Conservation (phyloP, 2,797 vertebrate genomes). For the Acipenser oxyrinchus region DNA sequence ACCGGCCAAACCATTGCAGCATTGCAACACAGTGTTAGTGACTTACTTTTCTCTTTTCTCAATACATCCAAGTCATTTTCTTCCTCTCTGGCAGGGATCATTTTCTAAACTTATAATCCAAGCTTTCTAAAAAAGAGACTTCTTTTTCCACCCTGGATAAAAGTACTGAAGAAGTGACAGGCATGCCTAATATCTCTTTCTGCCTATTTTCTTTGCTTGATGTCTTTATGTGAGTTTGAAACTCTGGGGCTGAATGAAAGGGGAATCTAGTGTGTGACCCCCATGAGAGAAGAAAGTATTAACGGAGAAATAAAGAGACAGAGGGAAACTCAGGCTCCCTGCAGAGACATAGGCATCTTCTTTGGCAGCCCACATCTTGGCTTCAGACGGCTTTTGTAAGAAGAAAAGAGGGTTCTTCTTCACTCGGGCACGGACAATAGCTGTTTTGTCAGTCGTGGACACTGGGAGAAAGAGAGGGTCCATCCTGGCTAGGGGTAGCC, state of each 20-base stretch:
- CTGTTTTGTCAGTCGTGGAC: conserved; percentile 78
- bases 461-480: conserved; percentile 77
- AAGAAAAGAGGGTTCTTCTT: conserved; percentile 83
- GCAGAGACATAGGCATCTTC: conserved; percentile 75
- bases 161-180: conserved; percentile 82
- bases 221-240: conserved; percentile 95
- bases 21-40: conserved; percentile 21
- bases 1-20: conserved; percentile 34
- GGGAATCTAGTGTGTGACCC: conserved; percentile 74
- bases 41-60: conserved; percentile 18
- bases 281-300: conserved; percentile 75
- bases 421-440: conserved; percentile 80
- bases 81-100: conserved; percentile 54
- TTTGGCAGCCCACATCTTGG: conserved; percentile 77
- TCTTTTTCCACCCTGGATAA: conserved; percentile 68
- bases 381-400: conserved; percentile 86
- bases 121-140: conserved; percentile 61
- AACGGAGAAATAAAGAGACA: conserved; percentile 51
- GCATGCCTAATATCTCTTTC: conserved; percentile 98
- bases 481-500: conserved; percentile 71
- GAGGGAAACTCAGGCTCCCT: conserved; percentile 65
- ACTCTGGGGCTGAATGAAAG: conserved; percentile 75
- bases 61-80: conserved; percentile 30
- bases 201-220: conserved; percentile 85
- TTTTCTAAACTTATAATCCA: conserved; percentile 58